Base-by-base conservation (phyloP, 2,113 vertebrate species). In the Dasyprocta punctata region DNA sequence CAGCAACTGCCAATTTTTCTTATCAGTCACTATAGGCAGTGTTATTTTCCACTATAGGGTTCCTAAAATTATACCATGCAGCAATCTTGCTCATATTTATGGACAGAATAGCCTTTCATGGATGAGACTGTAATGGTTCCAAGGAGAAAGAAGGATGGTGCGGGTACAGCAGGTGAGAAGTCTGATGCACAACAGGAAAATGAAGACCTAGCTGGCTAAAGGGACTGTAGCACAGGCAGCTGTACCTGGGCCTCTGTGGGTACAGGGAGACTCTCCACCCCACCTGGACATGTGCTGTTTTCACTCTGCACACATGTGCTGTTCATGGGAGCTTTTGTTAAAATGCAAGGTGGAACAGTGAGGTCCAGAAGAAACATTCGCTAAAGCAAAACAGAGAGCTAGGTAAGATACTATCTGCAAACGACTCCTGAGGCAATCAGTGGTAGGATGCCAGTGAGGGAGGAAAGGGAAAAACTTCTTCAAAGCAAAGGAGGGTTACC, bases 401-500 rank as follows among this genome's bases (percentile, higher is more conserved):
- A 52, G 52, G 30, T 90, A 28, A 28, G 38, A 47, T 73, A 30
- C n/a, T 81, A 12, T 73, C 54, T n/a, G 67, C 47, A 60, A 90
- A 69, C 12, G 54, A 56, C 78, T 86, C 71, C 75, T 33, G 75
- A 96, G 87, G 60, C 77, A 49, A 16, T 90, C 41, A 16, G 17
- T 88, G 60, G 60, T 41, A 33, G 38, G 60, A 56, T 8, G 11
- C 89, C 30, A 41, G 22, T 47, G 71, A 63, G 3, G 0, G 33
- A 90, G 78, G 20, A 85, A 91, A 94, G 56, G 17, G 24, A 84
- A 90, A 54, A 86, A 85, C 8, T 52, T 56, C 44, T 85, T 67
- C 73, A 92, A 96, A 95, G 41, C 38, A 54, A 81, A 93, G 47
- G 26, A 85, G 38, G 67, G n/a, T 52, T 88, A 81, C 52, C 33